Evolutionary conservation across 2,113 vertebrate species (phyloP).

Genomic region (Malurus melanocephalus): DNA sequence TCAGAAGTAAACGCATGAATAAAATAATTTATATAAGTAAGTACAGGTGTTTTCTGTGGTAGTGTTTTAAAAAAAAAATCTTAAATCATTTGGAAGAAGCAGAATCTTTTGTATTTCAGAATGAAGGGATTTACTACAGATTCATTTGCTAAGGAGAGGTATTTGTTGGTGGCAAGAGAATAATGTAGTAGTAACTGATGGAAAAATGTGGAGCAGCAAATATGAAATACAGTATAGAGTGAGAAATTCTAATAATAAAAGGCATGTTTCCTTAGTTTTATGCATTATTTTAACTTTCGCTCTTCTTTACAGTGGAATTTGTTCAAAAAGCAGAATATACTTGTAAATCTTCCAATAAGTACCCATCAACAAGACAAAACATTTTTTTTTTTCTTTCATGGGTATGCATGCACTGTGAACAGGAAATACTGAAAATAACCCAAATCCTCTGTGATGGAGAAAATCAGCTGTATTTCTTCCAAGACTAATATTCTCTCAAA

Average conservation of each 20-base stretch:
- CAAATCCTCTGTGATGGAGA: background rate
- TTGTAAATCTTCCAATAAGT: background rate
- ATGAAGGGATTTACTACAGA: background rate
- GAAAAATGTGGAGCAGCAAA: background rate
- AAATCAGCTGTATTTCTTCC: background rate
- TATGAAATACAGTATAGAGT: background rate
- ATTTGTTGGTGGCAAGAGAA: background rate
- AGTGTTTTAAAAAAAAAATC: background rate
- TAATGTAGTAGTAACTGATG: background rate
- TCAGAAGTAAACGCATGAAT: background rate
- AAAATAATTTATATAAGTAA: background rate
- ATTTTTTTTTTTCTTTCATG: background rate
- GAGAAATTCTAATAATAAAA: background rate
- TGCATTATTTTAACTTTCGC: background rate
- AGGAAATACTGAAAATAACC: background rate
- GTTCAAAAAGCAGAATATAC: background rate
- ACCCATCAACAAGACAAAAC: background rate
- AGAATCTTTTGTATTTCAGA: constrained; percentile 4
- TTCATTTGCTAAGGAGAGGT: background rate
- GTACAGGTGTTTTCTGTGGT: background rate
- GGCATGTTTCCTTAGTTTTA: background rate
- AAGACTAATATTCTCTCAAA: background rate
- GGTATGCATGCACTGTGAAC: background rate
- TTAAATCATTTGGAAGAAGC: background rate
- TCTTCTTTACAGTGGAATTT: background rate